These are phyloP conservation scores for Drosophila bipectinata DNA, from an alignment of 1,140 invertebrate species.

Conservation along the genomic window DNA sequence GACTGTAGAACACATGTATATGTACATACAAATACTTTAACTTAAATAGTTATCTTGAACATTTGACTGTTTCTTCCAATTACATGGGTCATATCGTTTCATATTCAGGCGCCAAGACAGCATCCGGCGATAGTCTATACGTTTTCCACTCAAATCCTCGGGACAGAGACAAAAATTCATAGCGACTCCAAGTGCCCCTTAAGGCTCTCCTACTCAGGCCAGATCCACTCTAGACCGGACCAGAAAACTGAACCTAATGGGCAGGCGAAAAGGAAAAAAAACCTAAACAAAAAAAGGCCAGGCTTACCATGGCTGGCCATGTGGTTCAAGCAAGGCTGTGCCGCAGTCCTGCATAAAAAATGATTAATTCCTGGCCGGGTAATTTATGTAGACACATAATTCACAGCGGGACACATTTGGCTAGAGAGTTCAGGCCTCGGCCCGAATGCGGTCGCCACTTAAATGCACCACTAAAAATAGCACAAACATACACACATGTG, in stretches of 20 bases:
- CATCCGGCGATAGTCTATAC: constrained; percentile 10
- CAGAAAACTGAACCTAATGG: constrained; percentile 66
- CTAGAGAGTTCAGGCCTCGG: constrained; percentile 72
- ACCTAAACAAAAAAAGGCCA: constrained; percentile 18
- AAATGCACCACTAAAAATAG: constrained; percentile 77
- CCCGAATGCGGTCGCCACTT: constrained; percentile 68
- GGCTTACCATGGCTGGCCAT: constrained; percentile 3
- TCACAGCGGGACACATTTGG: constrained; percentile 80
- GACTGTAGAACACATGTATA: neutral
- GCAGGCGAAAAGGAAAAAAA: constrained; percentile 33
- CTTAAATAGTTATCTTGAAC: neutral
- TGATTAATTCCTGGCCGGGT: constrained; percentile 79
- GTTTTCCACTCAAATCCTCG: constrained; percentile 32
- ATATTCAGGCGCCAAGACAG: constrained; percentile 32
- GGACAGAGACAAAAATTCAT: constrained; percentile 70
- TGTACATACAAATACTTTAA: neutral
- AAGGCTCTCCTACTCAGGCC: constrained; percentile 27
- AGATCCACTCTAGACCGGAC: constrained; percentile 2
- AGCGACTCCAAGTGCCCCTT: constrained; percentile 71
- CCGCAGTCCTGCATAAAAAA: constrained; percentile 76
- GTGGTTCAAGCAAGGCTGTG: constrained; percentile 25
- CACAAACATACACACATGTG: constrained; percentile 37
- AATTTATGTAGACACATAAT: constrained; percentile 83
- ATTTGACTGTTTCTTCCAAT: constrained; percentile 32
- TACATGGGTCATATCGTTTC: constrained; percentile 13